These are phyloP conservation scores for Solenopsis fugax DNA, from an alignment of 1,140 invertebrate genomes.

Conservation along the genomic window DNA sequence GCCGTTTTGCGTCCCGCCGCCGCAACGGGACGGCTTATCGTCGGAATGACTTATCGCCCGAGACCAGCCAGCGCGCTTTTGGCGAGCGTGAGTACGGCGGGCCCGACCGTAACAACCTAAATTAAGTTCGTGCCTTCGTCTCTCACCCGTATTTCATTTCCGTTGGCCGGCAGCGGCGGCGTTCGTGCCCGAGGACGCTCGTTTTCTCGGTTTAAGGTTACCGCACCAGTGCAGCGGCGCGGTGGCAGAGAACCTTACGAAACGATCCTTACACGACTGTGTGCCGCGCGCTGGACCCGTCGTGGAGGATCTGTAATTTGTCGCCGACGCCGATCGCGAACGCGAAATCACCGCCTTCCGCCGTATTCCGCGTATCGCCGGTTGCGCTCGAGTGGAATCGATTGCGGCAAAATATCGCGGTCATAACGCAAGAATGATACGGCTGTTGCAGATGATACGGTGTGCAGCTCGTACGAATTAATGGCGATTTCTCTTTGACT, in stretches of 20 bases:
- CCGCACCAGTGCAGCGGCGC: constrained; percentile 12
- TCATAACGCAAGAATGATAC: constrained; percentile 30
- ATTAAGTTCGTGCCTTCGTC: constrained; percentile 79
- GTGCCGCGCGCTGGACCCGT: not conserved
- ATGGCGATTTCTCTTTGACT: constrained; percentile 11
- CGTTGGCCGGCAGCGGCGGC: constrained; percentile 48
- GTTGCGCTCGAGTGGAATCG: not conserved
- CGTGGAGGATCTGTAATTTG: constrained; percentile 67
- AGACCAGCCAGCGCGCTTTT: constrained; percentile 71
- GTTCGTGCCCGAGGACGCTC: constrained; percentile 53
- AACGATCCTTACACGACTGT: not conserved
- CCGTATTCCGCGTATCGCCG: not conserved
- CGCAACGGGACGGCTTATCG: constrained; percentile 78
- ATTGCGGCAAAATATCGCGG: constrained; percentile 18
- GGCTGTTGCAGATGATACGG: not conserved
- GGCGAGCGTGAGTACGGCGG: constrained; percentile 66
- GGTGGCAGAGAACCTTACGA: constrained; percentile 17
- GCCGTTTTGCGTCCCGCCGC: constrained; percentile 68
- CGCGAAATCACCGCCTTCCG: constrained; percentile 24
- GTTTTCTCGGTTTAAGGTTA: constrained; percentile 71
- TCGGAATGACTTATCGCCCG: constrained; percentile 84
- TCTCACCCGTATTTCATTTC: constrained; percentile 82
- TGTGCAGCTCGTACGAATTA: not conserved
- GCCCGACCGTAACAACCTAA: constrained; percentile 77
- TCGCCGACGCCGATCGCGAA: constrained; percentile 3